Evolutionary conservation across 2,888 invertebrate genomes (phyloP), one percentile per base, ranked within the genome.

Genomic region (Eupithecia tripunctaria): DNA sequence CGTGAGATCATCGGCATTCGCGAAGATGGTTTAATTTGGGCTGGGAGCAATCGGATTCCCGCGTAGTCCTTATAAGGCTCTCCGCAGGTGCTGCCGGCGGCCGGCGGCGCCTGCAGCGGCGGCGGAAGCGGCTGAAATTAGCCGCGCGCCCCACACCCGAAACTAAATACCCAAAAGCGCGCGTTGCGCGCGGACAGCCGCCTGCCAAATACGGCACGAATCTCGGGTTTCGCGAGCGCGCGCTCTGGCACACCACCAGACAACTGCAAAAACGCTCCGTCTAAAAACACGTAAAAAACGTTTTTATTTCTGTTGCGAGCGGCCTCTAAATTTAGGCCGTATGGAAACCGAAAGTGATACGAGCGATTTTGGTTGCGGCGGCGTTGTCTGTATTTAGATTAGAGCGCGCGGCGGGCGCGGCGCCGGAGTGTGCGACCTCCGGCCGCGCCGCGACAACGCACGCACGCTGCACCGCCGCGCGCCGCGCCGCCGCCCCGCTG

Each of bases 291-390:
- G 92, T 93, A 94, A 93, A 93, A 93, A 91, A 90, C 90, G 86
- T 87, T 92, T 93, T 93, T 94, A 94, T 94, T 94, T 94, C 89
- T 88, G 92, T 90, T 89, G 89, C 89, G 86, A 91, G 91, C 92
- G 89, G 89, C 90, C 91, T 92, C 94, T 94, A 94, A 93, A 91
- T 91, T 93, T 94, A 94, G 94, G 93, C 89, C 91, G 93, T 91
- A 93, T 91, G 91, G 89, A 91, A 92, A 91, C 90, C 86, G 92
- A 92, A 94, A 94, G 92, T 93, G 89, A 92, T 92, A 91, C 91
- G 90, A 89, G 93, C 84, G 92, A 91, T 92, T 94, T 94, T 94
- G 94, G 94, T 91, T 86, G 89, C 84, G 89, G 88, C 87, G 87
- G 89, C 80, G 90, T 91, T 92, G 93, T 91, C 94, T 94, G 91